Conservation (phyloP, 2,113 vertebrate species). For the Coryphaenoides rupestris region DNA sequence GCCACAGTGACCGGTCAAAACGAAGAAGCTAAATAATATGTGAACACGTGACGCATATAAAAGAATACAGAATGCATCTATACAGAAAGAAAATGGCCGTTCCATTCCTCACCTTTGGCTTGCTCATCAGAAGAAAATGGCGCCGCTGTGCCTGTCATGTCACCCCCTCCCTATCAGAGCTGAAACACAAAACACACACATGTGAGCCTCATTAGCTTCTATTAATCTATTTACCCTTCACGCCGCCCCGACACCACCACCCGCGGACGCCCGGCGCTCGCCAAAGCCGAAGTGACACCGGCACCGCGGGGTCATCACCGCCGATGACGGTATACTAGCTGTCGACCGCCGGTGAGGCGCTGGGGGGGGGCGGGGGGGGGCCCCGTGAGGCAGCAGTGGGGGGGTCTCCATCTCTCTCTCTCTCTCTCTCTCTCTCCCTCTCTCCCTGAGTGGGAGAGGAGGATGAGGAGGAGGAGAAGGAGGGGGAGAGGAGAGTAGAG, state of each 20-base stretch:
- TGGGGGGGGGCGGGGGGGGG: too few species aligned
- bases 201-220: conserved; percentile 67
- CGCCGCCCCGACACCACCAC: conserved; percentile 64
- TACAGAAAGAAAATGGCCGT: neutral
- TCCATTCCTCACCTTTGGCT: neutral
- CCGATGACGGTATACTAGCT: conserved; percentile 67
- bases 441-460: conserved; percentile 55
- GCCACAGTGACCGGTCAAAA: too few species aligned
- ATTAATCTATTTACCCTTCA: conserved; percentile 74
- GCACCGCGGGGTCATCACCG: conserved; percentile 73
- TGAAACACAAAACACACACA: too few species aligned
- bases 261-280: conserved; percentile 44
- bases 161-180: too few species aligned
- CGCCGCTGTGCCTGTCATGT: too few species aligned
- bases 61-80: neutral
- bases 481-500: neutral
- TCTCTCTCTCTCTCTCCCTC: conserved; percentile 62
- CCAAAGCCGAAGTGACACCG: conserved; percentile 74
- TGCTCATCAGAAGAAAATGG: too few species aligned
- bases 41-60: too few species aligned
- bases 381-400: conserved; percentile 51
- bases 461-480: neutral
- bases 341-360: conserved; percentile 64
- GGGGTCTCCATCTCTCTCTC: conserved; percentile 62
- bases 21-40: too few species aligned